phyloP scores from a whole-genome alignment of 2,888 invertebrate genomes.

The Caenorhabditis sp. region DNA sequence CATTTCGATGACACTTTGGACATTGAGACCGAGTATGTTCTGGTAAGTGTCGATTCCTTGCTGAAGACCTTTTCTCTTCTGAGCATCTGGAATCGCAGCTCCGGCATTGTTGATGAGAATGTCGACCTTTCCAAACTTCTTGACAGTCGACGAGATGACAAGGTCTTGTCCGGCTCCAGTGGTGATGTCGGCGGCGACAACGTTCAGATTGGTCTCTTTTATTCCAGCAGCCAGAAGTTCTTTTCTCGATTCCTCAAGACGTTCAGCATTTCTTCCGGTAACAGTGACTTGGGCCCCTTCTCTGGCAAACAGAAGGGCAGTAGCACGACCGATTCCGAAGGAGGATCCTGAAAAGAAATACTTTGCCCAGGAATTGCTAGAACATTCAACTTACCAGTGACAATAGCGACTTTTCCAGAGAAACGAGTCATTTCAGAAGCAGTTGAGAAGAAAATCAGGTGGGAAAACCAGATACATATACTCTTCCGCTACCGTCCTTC shows the following conservation, averaged over 20 bases:
- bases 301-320: conserved; percentile 61
- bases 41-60: too few relatives aligned
- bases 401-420: conserved; percentile 37
- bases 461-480: background rate
- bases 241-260: conserved; percentile 51
- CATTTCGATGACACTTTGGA: too few relatives aligned
- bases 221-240: conserved; percentile 33
- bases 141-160: conserved; percentile 39
- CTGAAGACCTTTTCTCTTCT: too few relatives aligned
- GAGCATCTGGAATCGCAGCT: too few relatives aligned
- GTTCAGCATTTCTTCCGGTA: conserved; percentile 58
- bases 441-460: background rate
- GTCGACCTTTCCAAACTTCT: too few relatives aligned
- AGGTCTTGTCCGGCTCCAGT: conserved; percentile 34
- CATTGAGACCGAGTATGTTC: too few relatives aligned
- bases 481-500: background rate
- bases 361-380: too few relatives aligned
- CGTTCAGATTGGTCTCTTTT: conserved; percentile 11
- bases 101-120: too few relatives aligned
- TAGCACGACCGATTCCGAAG: conserved; percentile 66
- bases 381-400: conserved; percentile 31
- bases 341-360: conserved; percentile 68
- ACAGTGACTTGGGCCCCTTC: conserved; percentile 67
- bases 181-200: conserved; percentile 41
- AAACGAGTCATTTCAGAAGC: conserved; percentile 24